Conservation (phyloP, 2,888 invertebrate genomes). For the Drosophila demipolita region DNA sequence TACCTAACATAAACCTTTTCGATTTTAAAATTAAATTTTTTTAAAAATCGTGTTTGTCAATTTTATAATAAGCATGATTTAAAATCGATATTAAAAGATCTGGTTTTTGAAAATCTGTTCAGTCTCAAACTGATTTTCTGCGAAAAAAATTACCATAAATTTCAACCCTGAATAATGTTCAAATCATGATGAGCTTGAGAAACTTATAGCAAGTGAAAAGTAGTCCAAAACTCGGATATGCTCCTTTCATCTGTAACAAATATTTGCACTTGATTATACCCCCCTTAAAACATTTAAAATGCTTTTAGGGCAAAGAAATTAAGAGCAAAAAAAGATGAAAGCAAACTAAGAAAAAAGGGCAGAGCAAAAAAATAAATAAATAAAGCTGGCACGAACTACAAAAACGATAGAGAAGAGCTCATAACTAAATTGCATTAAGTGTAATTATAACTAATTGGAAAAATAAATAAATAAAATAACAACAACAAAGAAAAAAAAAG, state of each 20-base stretch:
- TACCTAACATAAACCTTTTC: background rate
- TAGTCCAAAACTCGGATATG: background rate
- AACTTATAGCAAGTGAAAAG: background rate
- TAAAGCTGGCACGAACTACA: conserved; percentile 65
- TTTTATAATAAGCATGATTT: background rate
- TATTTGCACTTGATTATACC: background rate
- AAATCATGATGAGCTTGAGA: background rate
- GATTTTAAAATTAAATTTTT: background rate
- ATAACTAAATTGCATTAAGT: conserved; percentile 83
- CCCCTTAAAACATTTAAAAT: background rate
- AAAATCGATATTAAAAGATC: background rate
- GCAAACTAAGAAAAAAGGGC: conserved; percentile 16
- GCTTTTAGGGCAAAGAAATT: conserved; percentile 18
- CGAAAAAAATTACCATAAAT: background rate
- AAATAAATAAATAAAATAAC: conserved; percentile 40
- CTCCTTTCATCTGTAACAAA: background rate
- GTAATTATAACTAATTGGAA: conserved; percentile 83
- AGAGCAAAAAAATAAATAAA: conserved; percentile 32
- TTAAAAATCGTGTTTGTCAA: background rate
- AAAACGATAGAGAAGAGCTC: conserved; percentile 59
- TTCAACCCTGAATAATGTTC: background rate
- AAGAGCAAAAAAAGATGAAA: conserved; percentile 12
- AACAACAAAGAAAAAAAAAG: conserved; percentile 27
- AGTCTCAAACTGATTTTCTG: background rate
- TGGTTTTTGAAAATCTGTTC: background rate